Evolutionary conservation across 2,888 invertebrate genomes (phyloP), one percentile per base, ranked within the genome.

Genomic region (Copidosoma aretas): DNA sequence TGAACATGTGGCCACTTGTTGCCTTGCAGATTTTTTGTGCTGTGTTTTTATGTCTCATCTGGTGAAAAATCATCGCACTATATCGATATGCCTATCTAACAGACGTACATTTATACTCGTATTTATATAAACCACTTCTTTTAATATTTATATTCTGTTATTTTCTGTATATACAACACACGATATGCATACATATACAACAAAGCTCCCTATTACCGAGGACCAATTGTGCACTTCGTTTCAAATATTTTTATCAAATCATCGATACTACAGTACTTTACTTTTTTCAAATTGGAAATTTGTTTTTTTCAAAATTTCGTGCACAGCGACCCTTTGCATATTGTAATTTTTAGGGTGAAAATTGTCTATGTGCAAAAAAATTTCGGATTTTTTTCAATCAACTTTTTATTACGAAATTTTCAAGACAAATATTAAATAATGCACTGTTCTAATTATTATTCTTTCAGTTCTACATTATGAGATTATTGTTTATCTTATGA

Each of bases 121-220:
- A 56, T 60, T 22, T 60, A 64, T 60, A 64, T 60, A 19, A 51
- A 61, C 73, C 73, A 71, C 70, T 74, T 71, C 71, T 64, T n/a
- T n/a, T 70, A 74, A 53, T 68, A 72, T 72, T 68, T 74, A 74
- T 68, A 73, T 70, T 73, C n/a, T 74, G 72, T 64, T 64, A 43
- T 60, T 64, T 60, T 71, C 73, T 67, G 64, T 75, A 75, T 75
- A 75, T 75, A 75, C 71, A 70, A 70, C 77, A 77, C 76, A 76
- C 76, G 75, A 75, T 77, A 77, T 76, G 75, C 76, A 77, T 75
- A 78, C 77, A 77, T 77, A 75, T 76, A 76, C 77, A 74, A 77
- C 75, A 67, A 74, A 75, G 73, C 75, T 73, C 53, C 59, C 41
- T 65, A 65, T 64, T 52, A 61, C 58, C 61, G 61, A 65, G 43